Base-by-base conservation (phyloP, 2,113 vertebrate species). In the Trogon melanurus region DNA sequence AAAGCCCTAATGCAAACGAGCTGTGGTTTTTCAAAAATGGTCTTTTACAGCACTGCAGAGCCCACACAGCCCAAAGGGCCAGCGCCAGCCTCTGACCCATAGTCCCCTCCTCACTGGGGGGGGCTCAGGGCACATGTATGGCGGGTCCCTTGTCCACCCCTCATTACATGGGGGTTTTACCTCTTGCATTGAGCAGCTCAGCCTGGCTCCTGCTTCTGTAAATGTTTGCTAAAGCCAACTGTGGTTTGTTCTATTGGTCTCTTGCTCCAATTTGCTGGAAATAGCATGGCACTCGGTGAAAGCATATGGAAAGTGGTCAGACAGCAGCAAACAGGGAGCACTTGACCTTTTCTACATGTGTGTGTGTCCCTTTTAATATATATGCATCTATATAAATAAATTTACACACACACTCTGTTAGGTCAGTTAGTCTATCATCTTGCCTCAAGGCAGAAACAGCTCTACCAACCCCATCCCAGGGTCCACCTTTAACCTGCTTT, bases 31-130 rank as follows among this genome's bases (percentile, higher is more conserved):
- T 50, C 41, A 81, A 22, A 69, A 78, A 47, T 16, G 9, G 13
- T n/a, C 16, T 72, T 84, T 91, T 57, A 16, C 10, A 23, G 12
- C 29, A 36, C 10, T 75, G 47, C 17, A 75, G 81, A 90, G 10
- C 19, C 44, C 60, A 27, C 29, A 6, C 27, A 45, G n/a, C 54
- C 48, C 54, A 18, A 20, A 73, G 27, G 20, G 30, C 26, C 54
- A 19, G 26, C 4, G 10, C 27, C 36, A 66, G 7, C 17, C 58
- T 36, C 47, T 80, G 47, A n/a, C 34, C 27, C 6, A 0, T 12
- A 22, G 30, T 41, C 11, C 23, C 47, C 48, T 66, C n/a, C 44
- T 15, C 1, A 0, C 26, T 1, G 0, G 0, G 0, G 12, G 12
- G 26, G 41, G 11, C 45, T 73, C 22, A 0, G 21, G 9, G 13